These are phyloP conservation scores for Labeo catla DNA, from an alignment of 2,113 vertebrate species.

Conservation along the genomic window DNA sequence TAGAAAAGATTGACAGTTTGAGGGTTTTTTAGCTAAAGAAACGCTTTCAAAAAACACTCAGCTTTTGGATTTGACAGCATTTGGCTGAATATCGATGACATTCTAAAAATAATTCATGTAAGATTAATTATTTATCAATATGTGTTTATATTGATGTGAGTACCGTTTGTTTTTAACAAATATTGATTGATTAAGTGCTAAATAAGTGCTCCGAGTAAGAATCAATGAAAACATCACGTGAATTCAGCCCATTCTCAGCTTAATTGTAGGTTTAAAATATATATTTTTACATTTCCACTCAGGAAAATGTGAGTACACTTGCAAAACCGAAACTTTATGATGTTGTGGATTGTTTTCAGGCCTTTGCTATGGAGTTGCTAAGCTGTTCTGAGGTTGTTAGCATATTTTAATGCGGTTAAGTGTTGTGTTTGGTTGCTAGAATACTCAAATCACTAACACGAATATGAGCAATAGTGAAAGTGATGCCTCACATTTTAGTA, in stretches of 20 bases:
- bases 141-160: background rate
- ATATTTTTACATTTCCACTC: background rate
- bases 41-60: background rate
- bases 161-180: background rate
- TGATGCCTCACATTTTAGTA: background rate
- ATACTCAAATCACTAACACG: constrained; percentile 48
- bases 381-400: background rate
- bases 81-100: background rate
- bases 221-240: background rate
- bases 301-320: background rate
- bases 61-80: constrained; percentile 20
- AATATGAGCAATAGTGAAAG: background rate
- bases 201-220: too few relatives aligned
- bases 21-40: background rate
- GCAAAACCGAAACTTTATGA: too few relatives aligned
- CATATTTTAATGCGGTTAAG: background rate
- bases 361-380: background rate
- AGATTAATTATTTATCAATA: background rate
- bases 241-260: background rate
- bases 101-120: background rate
- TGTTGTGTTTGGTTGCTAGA: background rate
- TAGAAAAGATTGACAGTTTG: background rate
- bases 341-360: background rate
- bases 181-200: background rate
- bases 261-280: background rate